Conservation (phyloP, 2,888 invertebrate species). For the Drosophila incognita region DNA sequence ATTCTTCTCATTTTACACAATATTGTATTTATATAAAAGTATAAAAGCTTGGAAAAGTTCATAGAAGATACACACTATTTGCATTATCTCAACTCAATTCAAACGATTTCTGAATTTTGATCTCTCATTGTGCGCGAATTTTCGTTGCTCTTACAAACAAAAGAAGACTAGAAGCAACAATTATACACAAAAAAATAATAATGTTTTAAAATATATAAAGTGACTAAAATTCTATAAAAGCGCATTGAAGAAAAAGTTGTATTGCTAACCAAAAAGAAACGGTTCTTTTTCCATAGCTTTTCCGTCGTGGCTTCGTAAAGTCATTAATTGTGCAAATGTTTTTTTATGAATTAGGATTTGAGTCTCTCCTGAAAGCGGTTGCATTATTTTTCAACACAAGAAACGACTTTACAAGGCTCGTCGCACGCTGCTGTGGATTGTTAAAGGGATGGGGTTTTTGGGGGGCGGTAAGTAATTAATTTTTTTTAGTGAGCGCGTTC, state of each 20-base stretch:
- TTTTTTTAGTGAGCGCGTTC: constrained; percentile 82
- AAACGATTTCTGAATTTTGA: constrained; percentile 46
- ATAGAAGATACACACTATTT: constrained; percentile 65
- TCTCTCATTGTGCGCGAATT: constrained; percentile 48
- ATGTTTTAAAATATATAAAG: constrained; percentile 71
- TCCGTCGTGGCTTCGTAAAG: constrained; percentile 68
- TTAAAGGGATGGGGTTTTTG: constrained; percentile 23
- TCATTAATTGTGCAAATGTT: constrained; percentile 68
- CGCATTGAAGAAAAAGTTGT: constrained; percentile 69
- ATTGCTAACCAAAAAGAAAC: constrained; percentile 66
- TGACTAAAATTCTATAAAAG: constrained; percentile 81
- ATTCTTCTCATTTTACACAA: constrained; percentile 72
- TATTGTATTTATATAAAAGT: constrained; percentile 80
- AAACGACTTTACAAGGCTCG: constrained; percentile 81
- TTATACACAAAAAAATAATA: constrained; percentile 81
- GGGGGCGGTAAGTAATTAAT: constrained; percentile 42
- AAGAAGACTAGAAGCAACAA: constrained; percentile 85
- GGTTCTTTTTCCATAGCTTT: constrained; percentile 42
- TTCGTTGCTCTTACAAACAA: constrained; percentile 83
- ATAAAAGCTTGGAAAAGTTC: constrained; percentile 76
- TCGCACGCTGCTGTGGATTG: constrained; percentile 37
- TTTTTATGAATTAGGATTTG: constrained; percentile 41
- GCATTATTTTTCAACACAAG: constrained; percentile 55
- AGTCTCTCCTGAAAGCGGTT: constrained; percentile 82
- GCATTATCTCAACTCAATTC: constrained; percentile 55